Percentiles rank a stretch among this genome's conserved stretches.
These are phyloP conservation scores for Hemiscyllium ocellatum DNA, from an alignment of 2,113 vertebrate species.

Conservation along the genomic window DNA sequence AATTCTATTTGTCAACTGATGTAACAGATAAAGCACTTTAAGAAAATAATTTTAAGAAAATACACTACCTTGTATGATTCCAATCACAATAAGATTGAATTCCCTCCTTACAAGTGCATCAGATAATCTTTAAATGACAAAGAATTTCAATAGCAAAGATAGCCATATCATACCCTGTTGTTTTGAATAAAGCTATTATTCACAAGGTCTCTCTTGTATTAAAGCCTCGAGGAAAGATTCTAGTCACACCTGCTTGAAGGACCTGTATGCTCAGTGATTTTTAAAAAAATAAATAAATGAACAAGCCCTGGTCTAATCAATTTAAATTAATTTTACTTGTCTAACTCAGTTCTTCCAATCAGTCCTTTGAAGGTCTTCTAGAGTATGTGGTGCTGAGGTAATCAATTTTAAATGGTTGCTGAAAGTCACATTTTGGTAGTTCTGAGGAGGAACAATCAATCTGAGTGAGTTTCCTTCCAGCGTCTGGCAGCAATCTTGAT, in stretches of 20 bases:
- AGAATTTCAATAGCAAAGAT: neutral
- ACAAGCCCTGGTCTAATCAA: constrained; percentile 33
- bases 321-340: constrained; percentile 41
- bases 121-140: neutral
- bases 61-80: neutral
- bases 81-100: neutral
- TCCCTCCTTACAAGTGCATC: neutral
- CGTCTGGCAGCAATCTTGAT: neutral
- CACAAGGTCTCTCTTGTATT: neutral
- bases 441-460: constrained; percentile 16
- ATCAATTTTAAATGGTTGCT: constrained; percentile 19
- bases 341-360: constrained; percentile 39
- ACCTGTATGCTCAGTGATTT: neutral
- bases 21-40: neutral
- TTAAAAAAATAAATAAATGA: constrained; percentile 3
- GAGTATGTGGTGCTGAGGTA: neutral
- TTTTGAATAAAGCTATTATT: neutral
- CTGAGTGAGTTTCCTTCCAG: constrained; percentile 11
- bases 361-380: constrained; percentile 5
- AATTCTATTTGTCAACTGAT: neutral
- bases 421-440: constrained; percentile 16
- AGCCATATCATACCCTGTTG: neutral
- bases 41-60: neutral
- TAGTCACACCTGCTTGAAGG: neutral
- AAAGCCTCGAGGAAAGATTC: constrained; percentile 15